Evolutionary conservation across 2,797 vertebrate species (phyloP), one percentile per base, ranked within the genome.

Genomic region (Microctenopoma lineatum): DNA sequence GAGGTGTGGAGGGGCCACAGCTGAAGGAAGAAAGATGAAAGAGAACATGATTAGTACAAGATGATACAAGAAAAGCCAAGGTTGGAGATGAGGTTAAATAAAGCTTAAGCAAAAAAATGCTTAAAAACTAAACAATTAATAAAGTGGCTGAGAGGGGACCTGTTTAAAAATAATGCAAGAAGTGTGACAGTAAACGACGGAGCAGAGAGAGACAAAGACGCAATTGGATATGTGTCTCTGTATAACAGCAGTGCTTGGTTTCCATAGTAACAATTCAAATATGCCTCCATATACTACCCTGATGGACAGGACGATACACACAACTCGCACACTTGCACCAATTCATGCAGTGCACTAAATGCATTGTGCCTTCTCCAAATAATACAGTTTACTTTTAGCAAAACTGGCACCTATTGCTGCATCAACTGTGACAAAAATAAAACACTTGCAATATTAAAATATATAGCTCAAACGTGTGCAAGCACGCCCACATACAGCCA

Each of bases 181-280:
- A 66, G 71, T 83, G 76, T 86, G 83, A 81, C 80, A 81, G 73
- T 54, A 46, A 70, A 77, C 18, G 27, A 77, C 59, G 62, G 57
- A 69, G 73, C 29, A 48, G 70, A 61, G 70, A 83, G 63, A 86
- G 66, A 75, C 61, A 75, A 79, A 86, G 84, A 75, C 80, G 81
- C 56, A 68, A 76, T 88, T 55, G 58, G 67, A 83, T 90, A 69
- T 80, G 80, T 70, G 68, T 86, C 81, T 83, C 87, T 79, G 84
- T 90, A 74, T 84, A 89, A 80, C 80, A 83, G 91, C 90, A 89
- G 83, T 58, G 85, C 88, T 87, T 75, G 53, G 94, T 95, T 94
- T 91, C 94, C 93, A 94, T 95, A 88, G 93, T 86, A 94, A 94
- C 94, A 83, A 91, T 92, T 93, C 85, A 92, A 93, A 92, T 94